A percentile compares a stretch with the other conserved stretches of the same genome.
These are phyloP conservation scores for Siphamia tubifer DNA, from an alignment of 2,113 vertebrate genomes.

Conservation along the genomic window DNA sequence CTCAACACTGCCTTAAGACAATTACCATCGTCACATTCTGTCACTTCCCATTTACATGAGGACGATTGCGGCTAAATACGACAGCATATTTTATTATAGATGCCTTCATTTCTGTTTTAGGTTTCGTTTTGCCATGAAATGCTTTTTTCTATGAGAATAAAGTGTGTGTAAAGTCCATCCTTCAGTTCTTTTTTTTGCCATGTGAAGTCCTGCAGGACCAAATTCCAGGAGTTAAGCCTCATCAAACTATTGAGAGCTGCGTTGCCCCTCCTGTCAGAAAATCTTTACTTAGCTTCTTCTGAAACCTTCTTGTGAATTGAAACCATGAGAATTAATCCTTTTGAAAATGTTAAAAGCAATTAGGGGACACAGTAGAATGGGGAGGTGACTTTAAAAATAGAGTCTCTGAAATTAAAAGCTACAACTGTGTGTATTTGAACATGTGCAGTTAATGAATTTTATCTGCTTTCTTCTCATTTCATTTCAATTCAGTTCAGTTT, in stretches of 20 bases:
- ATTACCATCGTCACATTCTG: too few relatives aligned
- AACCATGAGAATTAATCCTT: slow-evolving; percentile 27
- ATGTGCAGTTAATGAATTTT: neutral
- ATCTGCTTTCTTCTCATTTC: neutral
- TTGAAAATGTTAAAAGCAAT: slow-evolving; percentile 35
- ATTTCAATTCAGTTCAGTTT: too few relatives aligned
- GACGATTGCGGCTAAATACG: too few relatives aligned
- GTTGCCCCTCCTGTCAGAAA: slow-evolving; percentile 6
- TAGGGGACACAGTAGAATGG: neutral
- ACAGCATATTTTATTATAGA: too few relatives aligned
- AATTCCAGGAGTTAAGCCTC: slow-evolving; percentile 7
- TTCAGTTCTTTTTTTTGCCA: neutral
- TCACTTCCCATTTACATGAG: too few relatives aligned
- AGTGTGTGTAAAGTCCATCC: neutral
- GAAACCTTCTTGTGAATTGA: slow-evolving; percentile 1
- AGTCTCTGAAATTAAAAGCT: neutral
- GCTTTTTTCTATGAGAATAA: neutral
- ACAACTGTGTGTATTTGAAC: neutral
- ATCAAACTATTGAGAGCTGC: slow-evolving; percentile 10
- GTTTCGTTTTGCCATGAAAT: neutral
- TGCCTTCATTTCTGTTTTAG: too few relatives aligned
- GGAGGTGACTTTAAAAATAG: neutral
- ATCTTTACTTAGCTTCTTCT: slow-evolving; percentile 27
- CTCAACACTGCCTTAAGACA: too few relatives aligned
- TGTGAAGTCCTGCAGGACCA: neutral